Evolutionary conservation across 2,113 vertebrate species (phyloP), one percentile per base, ranked within the genome.

Genomic region (Acanthisitta chloris): DNA sequence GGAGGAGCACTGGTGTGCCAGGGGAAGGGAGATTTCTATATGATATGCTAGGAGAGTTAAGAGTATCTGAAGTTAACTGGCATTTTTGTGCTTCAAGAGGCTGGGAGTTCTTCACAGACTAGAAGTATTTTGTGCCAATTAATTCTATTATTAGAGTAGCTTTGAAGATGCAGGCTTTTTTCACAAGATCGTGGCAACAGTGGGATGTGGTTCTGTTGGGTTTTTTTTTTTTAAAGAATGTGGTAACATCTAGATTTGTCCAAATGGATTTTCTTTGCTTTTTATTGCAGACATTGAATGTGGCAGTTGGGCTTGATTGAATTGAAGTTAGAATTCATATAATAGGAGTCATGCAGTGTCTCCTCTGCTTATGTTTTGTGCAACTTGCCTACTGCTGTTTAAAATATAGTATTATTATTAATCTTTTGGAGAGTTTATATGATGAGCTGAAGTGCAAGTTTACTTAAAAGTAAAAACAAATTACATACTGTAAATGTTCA

Each of bases 11-110:
- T 36, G 25, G 17, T 0, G 4, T 77, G 48, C n/a, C 34, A 51
- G 14, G 12, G 31, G 34, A 76, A 82, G n/a, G 21, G 33, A 73
- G 15, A 57, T 34, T 82, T 88, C 71, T 59, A 4, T 36, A 45
- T 0, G 1, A 17, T 16, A 17, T 55, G 14, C 29, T 49, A 52
- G 6, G 5, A 46, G 21, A 59, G 21, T 11, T 18, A 0, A 4
- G 13, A 18, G 6, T 26, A 54, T 51, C 40, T 93, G 55, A 64
- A 91, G 55, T 49, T 88, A 62, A 45, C n/a, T 31, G 34, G 19
- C 9, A 49, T 86, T 76, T 77, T 13, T 25, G 20, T 3, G 8
- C 52, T 59, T 81, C 40, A 84, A 55, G 46, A 40, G 28, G 11
- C 40, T 74, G 34, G 21, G 16, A 78, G 49, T 62, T 81, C 29